phyloP scores from a whole-genome alignment of 2,888 invertebrate genomes.

The Cetonia aurata region DNA sequence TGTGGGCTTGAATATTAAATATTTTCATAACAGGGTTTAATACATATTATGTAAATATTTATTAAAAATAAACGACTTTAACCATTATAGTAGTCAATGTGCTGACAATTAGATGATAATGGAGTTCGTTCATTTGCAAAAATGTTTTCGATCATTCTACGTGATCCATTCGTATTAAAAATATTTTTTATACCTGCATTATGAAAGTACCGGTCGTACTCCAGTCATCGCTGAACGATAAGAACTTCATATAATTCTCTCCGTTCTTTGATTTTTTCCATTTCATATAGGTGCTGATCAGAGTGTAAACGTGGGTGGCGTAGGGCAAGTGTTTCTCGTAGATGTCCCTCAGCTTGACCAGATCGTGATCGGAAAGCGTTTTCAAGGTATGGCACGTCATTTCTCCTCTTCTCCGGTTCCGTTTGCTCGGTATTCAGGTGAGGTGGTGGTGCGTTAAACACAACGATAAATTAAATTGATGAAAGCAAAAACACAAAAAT shows the following conservation, averaged over 20 bases:
- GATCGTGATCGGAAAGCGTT: slow-evolving; percentile 37
- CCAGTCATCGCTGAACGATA: slow-evolving; percentile 43
- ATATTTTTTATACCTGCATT: slow-evolving; percentile 27
- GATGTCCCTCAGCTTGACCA: slow-evolving; percentile 31
- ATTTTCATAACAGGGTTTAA: neutral
- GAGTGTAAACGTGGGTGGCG: slow-evolving; percentile 38
- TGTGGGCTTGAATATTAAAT: neutral
- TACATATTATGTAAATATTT: neutral
- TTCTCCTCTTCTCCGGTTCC: neutral
- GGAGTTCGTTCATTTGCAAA: too few species aligned
- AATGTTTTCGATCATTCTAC: too few species aligned
- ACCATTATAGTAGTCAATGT: too few species aligned
- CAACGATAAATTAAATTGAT: slow-evolving; percentile 1
- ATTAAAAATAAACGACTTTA: neutral
- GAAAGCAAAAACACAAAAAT: neutral
- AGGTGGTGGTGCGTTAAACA: neutral
- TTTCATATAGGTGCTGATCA: slow-evolving; percentile 41
- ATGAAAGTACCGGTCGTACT: slow-evolving; percentile 41
- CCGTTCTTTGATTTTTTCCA: slow-evolving; percentile 36
- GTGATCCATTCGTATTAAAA: too few species aligned
- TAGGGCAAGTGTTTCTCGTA: slow-evolving; percentile 40
- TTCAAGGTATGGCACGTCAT: slow-evolving; percentile 27
- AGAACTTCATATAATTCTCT: slow-evolving; percentile 39
- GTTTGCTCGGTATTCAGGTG: neutral
- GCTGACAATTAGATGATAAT: too few species aligned